These are phyloP conservation scores for Cliona cf. orientalis DNA, from an alignment of 37 sponge, comb jelly and placozoan genomes.

Conservation along the genomic window DNA sequence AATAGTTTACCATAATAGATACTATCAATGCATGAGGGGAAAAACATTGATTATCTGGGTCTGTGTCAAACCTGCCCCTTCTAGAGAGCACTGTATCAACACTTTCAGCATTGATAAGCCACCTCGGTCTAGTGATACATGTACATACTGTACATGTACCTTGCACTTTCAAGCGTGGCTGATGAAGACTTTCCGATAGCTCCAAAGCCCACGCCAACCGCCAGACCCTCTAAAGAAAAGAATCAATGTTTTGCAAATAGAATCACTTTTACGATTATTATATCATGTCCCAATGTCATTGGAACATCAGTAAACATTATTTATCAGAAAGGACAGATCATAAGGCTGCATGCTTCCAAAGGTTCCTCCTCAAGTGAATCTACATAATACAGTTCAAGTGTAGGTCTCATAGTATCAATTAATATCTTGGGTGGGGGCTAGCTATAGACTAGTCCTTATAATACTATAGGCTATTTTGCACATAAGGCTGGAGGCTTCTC, in stretches of 20 bases:
- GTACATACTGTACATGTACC: conserved; percentile 50
- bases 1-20: no score
- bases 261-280: neutral
- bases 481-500: no score
- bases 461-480: no score
- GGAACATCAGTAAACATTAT: neutral
- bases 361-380: neutral
- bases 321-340: neutral
- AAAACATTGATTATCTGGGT: neutral
- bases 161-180: conserved; percentile 87
- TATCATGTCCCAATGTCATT: neutral
- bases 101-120: no score
- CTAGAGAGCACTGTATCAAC: no score
- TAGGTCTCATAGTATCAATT: no score
- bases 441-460: no score
- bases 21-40: no score
- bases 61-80: no score
- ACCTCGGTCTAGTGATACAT: neutral
- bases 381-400: no score
- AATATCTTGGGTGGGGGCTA: no score
- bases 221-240: conserved; percentile 83
- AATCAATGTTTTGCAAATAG: neutral
- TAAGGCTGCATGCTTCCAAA: neutral
- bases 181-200: conserved; percentile 82
- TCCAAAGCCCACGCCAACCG: conserved; percentile 98